phyloP scores from a whole-genome alignment of 2,113 vertebrate genomes.

The Eclectus roratus region DNA sequence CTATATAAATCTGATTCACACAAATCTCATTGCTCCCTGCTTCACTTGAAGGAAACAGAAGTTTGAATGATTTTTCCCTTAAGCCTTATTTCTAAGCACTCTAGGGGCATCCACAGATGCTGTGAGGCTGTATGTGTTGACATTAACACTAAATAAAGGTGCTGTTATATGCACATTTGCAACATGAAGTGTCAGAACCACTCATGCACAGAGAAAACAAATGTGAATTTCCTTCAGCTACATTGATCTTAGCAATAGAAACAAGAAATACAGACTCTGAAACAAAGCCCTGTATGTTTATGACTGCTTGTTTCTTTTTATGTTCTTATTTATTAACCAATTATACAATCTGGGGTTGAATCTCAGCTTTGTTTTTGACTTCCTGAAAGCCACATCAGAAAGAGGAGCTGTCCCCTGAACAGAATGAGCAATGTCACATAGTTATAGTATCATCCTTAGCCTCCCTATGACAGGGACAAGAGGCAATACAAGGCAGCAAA shows the following conservation, averaged over 20 bases:
- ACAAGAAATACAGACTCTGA: neutral
- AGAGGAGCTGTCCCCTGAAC: neutral
- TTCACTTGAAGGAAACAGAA: neutral
- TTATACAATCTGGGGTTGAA: neutral
- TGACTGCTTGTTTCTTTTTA: neutral
- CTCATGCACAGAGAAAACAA: neutral
- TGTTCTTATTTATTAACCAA: neutral
- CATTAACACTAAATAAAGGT: conserved; percentile 33
- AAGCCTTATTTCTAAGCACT: neutral
- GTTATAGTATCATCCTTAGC: neutral
- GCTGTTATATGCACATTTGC: neutral
- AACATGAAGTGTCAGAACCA: neutral
- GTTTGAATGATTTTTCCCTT: conserved; percentile 6
- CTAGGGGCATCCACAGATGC: neutral
- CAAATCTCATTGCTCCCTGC: neutral
- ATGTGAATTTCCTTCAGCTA: neutral
- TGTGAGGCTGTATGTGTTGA: neutral
- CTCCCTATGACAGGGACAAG: neutral
- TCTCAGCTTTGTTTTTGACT: neutral
- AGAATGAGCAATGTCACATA: neutral
- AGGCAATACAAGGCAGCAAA: neutral
- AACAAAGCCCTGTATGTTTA: neutral
- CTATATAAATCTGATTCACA: neutral
- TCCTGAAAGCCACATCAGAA: neutral
- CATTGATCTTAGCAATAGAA: neutral